Evolutionary conservation across 2,888 invertebrate genomes (phyloP).

Genomic region (Drosophila ochracea): DNA sequence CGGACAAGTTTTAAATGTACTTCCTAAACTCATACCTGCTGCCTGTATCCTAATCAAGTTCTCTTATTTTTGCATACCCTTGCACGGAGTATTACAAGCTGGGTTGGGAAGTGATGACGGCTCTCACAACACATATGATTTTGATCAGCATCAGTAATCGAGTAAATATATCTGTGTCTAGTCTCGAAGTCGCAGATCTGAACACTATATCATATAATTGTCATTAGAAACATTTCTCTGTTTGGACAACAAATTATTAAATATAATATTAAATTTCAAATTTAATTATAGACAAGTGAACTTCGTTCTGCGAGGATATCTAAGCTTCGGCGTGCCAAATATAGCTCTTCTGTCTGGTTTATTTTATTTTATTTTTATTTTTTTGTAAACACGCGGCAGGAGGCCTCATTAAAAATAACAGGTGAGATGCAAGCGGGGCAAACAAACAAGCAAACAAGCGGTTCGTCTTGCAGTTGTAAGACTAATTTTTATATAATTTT

Average conservation of each 20-base stretch:
- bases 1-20: slow-evolving; percentile 41
- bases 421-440: slow-evolving; percentile 30
- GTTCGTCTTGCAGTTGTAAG: slow-evolving; percentile 61
- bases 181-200: neutral
- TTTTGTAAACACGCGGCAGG: slow-evolving; percentile 16
- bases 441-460: slow-evolving; percentile 54
- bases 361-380: neutral
- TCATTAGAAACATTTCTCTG: neutral
- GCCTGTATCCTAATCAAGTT: slow-evolving; percentile 58
- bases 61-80: slow-evolving; percentile 23
- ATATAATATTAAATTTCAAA: neutral
- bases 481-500: slow-evolving; percentile 62
- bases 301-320: neutral
- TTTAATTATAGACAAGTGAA: neutral
- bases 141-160: neutral
- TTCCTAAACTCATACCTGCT: slow-evolving; percentile 20
- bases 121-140: neutral
- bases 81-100: too few relatives aligned
- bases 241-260: neutral
- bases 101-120: neutral
- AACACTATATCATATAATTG: neutral
- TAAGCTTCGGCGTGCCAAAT: neutral
- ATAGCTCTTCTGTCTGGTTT: neutral
- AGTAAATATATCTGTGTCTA: neutral
- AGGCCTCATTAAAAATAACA: slow-evolving; percentile 70